These are phyloP conservation scores for Phocoena phocoena DNA, from an alignment of 2,113 vertebrate species.

Conservation along the genomic window DNA sequence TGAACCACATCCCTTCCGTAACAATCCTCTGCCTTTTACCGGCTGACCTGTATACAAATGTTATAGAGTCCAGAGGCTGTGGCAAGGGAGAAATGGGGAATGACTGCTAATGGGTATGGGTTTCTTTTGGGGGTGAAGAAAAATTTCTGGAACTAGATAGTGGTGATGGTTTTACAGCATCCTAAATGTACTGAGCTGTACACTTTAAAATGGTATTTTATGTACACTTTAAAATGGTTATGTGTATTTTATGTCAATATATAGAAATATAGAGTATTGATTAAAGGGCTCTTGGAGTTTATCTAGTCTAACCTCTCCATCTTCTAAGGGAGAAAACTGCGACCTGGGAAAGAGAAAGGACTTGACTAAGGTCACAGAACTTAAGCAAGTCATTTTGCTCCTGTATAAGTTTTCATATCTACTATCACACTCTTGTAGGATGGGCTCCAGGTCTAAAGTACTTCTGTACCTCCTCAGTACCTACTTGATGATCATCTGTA, in stretches of 20 bases:
- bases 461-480: not conserved
- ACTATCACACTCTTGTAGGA: not conserved
- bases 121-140: not conserved
- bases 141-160: not conserved
- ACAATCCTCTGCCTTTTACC: not conserved
- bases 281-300: not conserved
- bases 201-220: not conserved
- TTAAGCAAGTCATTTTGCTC: constrained; percentile 7
- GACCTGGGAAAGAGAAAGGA: not conserved
- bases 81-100: not conserved
- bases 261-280: not conserved
- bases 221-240: not conserved
- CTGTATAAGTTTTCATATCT: not conserved
- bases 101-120: not conserved
- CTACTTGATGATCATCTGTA: not conserved
- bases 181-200: not conserved
- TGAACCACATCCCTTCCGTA: not conserved
- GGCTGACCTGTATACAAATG: not conserved
- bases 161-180: not conserved
- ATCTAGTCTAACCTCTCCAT: not conserved
- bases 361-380: not conserved
- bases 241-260: not conserved
- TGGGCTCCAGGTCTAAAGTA: not conserved
- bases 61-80: not conserved
- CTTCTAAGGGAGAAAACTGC: not conserved